Percentiles rank a stretch among this genome's conserved stretches.
Evolutionary conservation across 1,140 invertebrate species (phyloP).

Genomic region (Dinoponera quadriceps): DNA sequence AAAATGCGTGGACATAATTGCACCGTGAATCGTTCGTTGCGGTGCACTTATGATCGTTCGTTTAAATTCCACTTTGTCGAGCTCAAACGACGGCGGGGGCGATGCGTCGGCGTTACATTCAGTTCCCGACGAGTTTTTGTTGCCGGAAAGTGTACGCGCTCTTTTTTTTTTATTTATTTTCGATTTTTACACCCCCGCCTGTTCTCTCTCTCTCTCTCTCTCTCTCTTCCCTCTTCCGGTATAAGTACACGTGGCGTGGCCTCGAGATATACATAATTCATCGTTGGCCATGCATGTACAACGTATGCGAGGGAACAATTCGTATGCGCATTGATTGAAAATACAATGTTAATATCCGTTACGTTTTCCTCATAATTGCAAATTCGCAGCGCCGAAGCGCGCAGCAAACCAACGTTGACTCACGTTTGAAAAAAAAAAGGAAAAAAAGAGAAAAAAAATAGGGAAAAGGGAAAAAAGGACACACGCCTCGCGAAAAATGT

Average conservation of each 20-base stretch:
- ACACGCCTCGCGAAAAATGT: neutral
- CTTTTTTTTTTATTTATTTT: neutral
- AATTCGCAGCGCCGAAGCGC: neutral
- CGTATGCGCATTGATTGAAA: conserved; percentile 11
- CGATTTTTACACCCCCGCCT: no score
- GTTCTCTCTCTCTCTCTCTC: neutral
- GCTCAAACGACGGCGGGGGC: no score
- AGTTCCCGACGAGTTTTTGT: neutral
- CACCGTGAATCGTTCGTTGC: no score
- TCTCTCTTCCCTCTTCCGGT: neutral
- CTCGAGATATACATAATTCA: conserved; percentile 45
- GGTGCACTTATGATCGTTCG: no score
- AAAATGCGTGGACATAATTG: no score
- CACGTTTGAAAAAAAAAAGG: conserved; percentile 4
- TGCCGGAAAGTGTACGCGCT: neutral
- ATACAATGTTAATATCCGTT: conserved; percentile 24
- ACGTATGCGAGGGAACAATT: conserved; percentile 13
- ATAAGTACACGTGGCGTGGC: neutral
- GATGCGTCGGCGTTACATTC: neutral
- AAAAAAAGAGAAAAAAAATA: no score
- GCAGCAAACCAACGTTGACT: conserved; percentile 10
- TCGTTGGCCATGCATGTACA: neutral
- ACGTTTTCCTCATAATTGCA: conserved; percentile 8
- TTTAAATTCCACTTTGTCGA: no score
- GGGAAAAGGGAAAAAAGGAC: no score